Percentiles rank a stretch among this genome's conserved stretches.
These are phyloP conservation scores for Alviniconcha strummeri DNA, from an alignment of 2,888 invertebrate species.

Conservation along the genomic window DNA sequence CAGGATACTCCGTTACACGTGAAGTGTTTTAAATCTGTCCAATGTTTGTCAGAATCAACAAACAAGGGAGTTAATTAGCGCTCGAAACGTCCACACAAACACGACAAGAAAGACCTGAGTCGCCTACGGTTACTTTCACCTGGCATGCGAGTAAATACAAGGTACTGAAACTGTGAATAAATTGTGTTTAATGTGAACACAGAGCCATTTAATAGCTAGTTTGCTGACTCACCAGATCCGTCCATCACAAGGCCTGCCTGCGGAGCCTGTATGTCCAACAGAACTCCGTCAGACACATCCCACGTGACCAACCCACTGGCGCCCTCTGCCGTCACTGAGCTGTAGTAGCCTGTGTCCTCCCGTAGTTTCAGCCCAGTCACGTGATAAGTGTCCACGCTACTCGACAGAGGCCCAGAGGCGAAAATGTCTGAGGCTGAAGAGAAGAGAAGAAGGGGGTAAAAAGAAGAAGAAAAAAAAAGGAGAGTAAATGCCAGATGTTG, in stretches of 20 bases:
- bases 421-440: not conserved
- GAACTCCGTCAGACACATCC: slow-evolving; percentile 34
- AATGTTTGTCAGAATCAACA: not conserved
- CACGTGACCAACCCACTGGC: slow-evolving; percentile 29
- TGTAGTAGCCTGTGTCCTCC: slow-evolving; percentile 35
- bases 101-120: no score
- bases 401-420: not conserved
- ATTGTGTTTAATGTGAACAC: no score
- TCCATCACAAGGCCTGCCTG: slow-evolving; percentile 29
- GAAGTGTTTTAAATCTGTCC: not conserved
- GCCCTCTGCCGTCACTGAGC: slow-evolving; percentile 27
- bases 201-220: no score
- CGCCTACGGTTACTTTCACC: no score
- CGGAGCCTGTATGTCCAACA: slow-evolving; percentile 27
- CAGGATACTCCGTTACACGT: not conserved
- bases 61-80: not conserved
- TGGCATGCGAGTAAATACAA: no score
- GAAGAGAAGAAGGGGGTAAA: not conserved
- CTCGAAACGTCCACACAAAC: no score
- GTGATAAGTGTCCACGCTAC: no score
- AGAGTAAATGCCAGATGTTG: no score
- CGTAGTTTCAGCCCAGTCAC: slow-evolving; percentile 8
- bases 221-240: slow-evolving; percentile 23
- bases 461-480: no score
- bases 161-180: no score